Conservation (phyloP, 2,888 invertebrate genomes). For the Nemotelus nigrinus region DNA sequence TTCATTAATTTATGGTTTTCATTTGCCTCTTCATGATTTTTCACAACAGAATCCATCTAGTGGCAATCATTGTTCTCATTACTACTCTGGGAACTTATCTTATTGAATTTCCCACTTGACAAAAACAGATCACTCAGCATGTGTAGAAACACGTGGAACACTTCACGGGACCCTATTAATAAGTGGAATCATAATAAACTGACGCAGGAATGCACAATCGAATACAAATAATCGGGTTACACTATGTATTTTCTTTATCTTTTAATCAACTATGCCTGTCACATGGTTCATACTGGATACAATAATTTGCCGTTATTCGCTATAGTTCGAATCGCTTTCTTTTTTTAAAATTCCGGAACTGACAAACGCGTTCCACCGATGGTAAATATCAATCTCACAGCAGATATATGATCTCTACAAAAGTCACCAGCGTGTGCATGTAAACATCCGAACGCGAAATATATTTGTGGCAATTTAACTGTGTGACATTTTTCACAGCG, state of each 20-base stretch:
- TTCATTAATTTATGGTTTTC: conserved; percentile 80
- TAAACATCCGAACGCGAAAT: too few relatives aligned
- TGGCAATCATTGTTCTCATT: conserved; percentile 60
- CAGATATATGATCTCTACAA: too few relatives aligned
- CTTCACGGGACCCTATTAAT: conserved; percentile 73
- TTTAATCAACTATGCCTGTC: too few relatives aligned
- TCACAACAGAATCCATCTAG: conserved; percentile 67
- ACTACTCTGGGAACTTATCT: conserved; percentile 53
- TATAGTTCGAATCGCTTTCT: too few relatives aligned
- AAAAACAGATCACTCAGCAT: conserved; percentile 68
- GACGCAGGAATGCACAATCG: conserved; percentile 91
- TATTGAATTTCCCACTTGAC: conserved; percentile 67
- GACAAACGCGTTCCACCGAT: too few relatives aligned
- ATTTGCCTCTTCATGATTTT: conserved; percentile 76
- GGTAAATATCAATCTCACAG: too few relatives aligned
- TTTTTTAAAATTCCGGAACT: too few relatives aligned
- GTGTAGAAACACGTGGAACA: conserved; percentile 68
- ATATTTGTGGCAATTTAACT: too few relatives aligned
- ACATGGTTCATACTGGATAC: too few relatives aligned
- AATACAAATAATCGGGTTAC: conserved; percentile 91
- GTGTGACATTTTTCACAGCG: too few relatives aligned
- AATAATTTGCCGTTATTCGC: too few relatives aligned
- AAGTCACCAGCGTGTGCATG: too few relatives aligned
- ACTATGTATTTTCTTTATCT: conserved; percentile 94
- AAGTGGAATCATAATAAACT: conserved; percentile 86